Evolutionary conservation across 2,797 vertebrate species (phyloP).

Genomic region (Strix occidentalis): DNA sequence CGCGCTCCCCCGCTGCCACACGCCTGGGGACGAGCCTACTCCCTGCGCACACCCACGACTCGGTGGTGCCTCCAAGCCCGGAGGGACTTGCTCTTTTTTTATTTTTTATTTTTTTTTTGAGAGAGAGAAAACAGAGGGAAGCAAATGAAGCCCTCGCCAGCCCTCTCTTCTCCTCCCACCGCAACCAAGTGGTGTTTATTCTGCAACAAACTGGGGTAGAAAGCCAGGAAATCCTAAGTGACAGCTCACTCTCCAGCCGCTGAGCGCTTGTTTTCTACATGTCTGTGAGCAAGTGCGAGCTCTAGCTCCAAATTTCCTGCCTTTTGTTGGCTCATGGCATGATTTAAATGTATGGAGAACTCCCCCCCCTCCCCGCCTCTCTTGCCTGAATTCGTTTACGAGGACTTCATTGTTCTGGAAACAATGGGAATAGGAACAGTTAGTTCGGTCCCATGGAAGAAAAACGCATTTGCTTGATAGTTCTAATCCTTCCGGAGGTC

Average conservation of each 20-base stretch:
- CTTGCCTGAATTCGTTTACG: constrained; percentile 41
- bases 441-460: constrained; percentile 70
- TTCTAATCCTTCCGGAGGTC: constrained; percentile 72
- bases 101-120: background rate
- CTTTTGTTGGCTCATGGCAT: constrained; percentile 55
- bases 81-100: background rate
- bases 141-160: background rate
- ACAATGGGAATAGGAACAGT: constrained; percentile 67
- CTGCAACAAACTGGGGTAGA: constrained; percentile 15
- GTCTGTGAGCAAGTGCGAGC: constrained; percentile 49
- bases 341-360: constrained; percentile 53
- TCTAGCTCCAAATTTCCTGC: constrained; percentile 57
- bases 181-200: constrained; percentile 21
- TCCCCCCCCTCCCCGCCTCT: background rate
- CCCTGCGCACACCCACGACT: background rate
- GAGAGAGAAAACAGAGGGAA: background rate
- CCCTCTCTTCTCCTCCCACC: background rate
- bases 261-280: constrained; percentile 19
- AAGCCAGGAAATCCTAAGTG: constrained; percentile 66
- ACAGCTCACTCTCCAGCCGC: constrained; percentile 13
- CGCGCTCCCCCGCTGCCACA: rapidly evolving
- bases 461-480: constrained; percentile 57
- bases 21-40: rapidly evolving
- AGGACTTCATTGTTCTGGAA: constrained; percentile 59
- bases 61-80: background rate